phyloP scores from a whole-genome alignment of 1,140 invertebrate genomes.

The Micrasema minimum region DNA sequence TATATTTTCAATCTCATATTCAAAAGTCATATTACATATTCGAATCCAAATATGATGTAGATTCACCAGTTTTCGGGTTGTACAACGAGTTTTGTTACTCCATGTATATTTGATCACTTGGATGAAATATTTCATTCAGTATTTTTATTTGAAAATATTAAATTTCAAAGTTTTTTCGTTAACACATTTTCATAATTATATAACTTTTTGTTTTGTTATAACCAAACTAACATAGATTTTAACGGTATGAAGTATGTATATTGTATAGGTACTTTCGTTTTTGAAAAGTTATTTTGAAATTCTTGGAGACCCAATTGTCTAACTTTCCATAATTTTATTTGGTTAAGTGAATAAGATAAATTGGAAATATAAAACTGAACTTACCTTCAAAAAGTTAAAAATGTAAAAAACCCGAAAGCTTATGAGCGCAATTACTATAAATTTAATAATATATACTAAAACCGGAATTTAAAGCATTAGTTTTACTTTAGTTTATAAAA shows the following conservation, averaged over 20 bases:
- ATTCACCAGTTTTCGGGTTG: too few relatives aligned
- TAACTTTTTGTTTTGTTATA: not conserved
- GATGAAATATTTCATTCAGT: too few relatives aligned
- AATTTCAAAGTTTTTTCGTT: too few relatives aligned
- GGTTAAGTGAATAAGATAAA: not conserved
- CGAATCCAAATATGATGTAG: too few relatives aligned
- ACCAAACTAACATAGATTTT: not conserved
- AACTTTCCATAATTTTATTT: conserved; percentile 25
- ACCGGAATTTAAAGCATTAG: not conserved
- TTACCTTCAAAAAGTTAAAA: not conserved
- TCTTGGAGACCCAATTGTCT: conserved; percentile 51
- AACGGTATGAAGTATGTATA: not conserved
- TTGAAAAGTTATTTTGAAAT: conserved; percentile 16
- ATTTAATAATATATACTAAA: not conserved
- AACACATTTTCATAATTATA: too few relatives aligned
- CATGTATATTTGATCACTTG: too few relatives aligned
- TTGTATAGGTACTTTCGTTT: not conserved
- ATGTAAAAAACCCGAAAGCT: not conserved
- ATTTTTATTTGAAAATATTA: too few relatives aligned
- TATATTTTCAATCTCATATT: too few relatives aligned
- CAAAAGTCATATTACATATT: too few relatives aligned
- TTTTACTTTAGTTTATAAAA: too few relatives aligned
- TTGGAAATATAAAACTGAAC: not conserved
- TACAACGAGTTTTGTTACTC: too few relatives aligned
- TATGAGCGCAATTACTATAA: not conserved